Evolutionary conservation across 2,113 vertebrate species (phyloP).

Genomic region (Mola mola): DNA sequence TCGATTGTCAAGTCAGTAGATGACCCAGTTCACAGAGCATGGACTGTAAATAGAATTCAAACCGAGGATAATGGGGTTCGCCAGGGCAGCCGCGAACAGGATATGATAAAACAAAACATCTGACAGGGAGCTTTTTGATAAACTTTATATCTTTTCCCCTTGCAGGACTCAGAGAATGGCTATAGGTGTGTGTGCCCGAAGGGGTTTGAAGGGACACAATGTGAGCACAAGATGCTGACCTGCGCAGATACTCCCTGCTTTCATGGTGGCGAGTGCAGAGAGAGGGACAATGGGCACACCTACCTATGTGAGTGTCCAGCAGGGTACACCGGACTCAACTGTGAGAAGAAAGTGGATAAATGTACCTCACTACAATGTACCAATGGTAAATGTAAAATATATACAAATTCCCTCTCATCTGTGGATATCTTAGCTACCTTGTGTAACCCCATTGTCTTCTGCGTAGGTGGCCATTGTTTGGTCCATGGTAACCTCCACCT

Average conservation of each 20-base stretch:
- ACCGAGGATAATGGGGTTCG: constrained; percentile 57
- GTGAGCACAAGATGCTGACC: constrained; percentile 91
- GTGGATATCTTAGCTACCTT: no score
- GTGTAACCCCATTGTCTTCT: no score
- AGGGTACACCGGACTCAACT: constrained; percentile 96
- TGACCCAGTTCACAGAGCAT: constrained; percentile 79
- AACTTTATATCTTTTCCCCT: constrained; percentile 37
- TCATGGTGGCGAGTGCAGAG: constrained; percentile 89
- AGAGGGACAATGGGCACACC: constrained; percentile 86
- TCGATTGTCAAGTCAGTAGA: constrained; percentile 76
- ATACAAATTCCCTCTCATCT: no score
- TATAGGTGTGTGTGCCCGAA: constrained; percentile 89
- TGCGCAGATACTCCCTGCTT: constrained; percentile 94
- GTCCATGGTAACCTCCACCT: constrained; percentile 84
- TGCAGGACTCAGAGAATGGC: constrained; percentile 89
- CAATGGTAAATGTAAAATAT: constrained; percentile 84
- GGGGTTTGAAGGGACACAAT: constrained; percentile 91
- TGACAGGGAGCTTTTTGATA: constrained; percentile 45
- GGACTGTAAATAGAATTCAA: constrained; percentile 74
- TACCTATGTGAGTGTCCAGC: constrained; percentile 91
- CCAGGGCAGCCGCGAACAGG: constrained; percentile 48
- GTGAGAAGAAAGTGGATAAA: constrained; percentile 94
- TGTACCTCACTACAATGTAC: constrained; percentile 92
- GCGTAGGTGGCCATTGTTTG: constrained; percentile 89
- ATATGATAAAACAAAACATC: constrained; percentile 58